Conservation (phyloP, 1,140 invertebrate species). For the Pseudomyrmex flavicornis region DNA sequence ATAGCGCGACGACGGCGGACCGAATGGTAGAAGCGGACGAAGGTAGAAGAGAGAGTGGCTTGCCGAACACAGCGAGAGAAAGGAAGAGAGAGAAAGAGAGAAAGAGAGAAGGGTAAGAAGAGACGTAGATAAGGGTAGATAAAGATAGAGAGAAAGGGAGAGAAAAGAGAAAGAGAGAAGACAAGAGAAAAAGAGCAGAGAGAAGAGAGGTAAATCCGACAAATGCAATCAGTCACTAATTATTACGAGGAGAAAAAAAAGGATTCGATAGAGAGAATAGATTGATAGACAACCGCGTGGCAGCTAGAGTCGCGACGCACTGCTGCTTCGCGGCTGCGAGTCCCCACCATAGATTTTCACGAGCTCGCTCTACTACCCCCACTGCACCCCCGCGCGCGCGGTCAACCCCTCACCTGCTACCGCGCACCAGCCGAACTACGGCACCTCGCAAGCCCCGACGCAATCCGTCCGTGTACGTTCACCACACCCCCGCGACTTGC, state of each 20-base stretch:
- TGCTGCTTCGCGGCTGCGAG: slow-evolving; percentile 77
- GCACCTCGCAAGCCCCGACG: slow-evolving; percentile 56
- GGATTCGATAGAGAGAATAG: slow-evolving; percentile 21
- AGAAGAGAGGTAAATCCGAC: background rate
- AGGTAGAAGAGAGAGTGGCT: slow-evolving; percentile 4
- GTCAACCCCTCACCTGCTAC: slow-evolving; percentile 34
- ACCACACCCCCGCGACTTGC: slow-evolving; percentile 44
- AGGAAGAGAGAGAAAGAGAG: background rate
- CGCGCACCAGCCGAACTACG: slow-evolving; percentile 53
- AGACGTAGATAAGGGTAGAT: background rate
- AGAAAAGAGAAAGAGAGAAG: background rate
- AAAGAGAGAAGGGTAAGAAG: background rate
- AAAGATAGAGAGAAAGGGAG: background rate
- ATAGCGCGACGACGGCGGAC: background rate
- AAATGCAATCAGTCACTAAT: slow-evolving; percentile 34
- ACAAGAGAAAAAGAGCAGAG: no score
- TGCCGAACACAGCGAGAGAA: background rate
- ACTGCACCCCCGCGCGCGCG: slow-evolving; percentile 29
- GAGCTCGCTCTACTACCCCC: slow-evolving; percentile 45
- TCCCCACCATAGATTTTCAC: slow-evolving; percentile 67
- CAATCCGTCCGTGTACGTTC: background rate
- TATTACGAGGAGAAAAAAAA: background rate
- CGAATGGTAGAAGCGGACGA: slow-evolving; percentile 2
- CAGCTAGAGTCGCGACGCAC: slow-evolving; percentile 80
- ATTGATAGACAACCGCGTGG: slow-evolving; percentile 77